Base-by-base conservation (phyloP, 2,888 invertebrate genomes). In the Pristionchus japonicus region DNA sequence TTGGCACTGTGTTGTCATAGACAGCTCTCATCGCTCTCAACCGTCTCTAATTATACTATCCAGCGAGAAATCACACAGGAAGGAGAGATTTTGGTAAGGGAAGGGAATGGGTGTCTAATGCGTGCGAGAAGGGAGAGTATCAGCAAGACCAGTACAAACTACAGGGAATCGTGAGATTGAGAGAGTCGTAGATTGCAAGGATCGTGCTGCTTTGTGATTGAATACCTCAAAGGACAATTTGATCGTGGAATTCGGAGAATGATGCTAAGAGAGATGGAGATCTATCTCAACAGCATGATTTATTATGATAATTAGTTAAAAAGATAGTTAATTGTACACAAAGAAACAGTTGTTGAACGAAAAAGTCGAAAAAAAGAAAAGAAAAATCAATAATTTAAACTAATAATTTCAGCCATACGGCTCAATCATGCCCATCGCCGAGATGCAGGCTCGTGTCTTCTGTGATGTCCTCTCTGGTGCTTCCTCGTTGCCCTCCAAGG, bases 371-470 rank as follows among this genome's bases (percentile, higher is more conserved):
- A n/a, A n/a, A n/a, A n/a, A n/a, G n/a, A n/a, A n/a, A n/a, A n/a
- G n/a, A n/a, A n/a, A n/a, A n/a, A n/a, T n/a, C n/a, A n/a, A n/a
- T n/a, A n/a, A n/a, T n/a, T n/a, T n/a, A n/a, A 20, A 23, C 17
- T 57, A 23, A 23, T 23, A 27, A 2, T 49, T 86, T 17, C 86
- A 86, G 92, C 95, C 95, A 0, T 90, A 94, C 27, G 95, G 95
- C 7, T 95, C 95, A 6, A 93, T 95, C 20, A 95, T 95, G 93
- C 95, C 95, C 0, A 95, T 95, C 1, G 93, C 95, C n/a, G 95
- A 95, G 90, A 91, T 95, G 91, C 95, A 95, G 91, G 94, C 95
- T 57, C 93, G 95, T 11, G 94, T 95, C 90, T 95, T 95, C 82
- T 93, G 89, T 70, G 93, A 92, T n/a, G 92, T 90, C 37, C 89